Percentiles rank a stretch among this genome's conserved stretches.
Conservation (phyloP, 1,140 invertebrate genomes). For the Caerostris darwini region DNA sequence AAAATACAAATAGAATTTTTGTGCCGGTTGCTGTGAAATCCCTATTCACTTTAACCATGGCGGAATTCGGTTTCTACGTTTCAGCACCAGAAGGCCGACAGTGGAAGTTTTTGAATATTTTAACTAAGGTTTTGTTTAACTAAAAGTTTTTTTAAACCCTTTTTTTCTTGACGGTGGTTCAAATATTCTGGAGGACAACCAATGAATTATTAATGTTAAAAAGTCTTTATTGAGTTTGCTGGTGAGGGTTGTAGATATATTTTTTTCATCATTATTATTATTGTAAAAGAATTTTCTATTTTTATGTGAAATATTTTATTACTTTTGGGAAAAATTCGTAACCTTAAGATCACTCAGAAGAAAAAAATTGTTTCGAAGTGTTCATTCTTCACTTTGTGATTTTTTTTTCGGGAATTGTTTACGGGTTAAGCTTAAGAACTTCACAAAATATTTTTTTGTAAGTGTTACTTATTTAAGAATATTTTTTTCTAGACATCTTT, state of each 20-base stretch:
- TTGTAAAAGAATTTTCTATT: neutral
- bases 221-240: neutral
- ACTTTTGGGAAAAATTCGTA: neutral
- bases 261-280: neutral
- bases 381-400: too few species aligned
- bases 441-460: too few species aligned
- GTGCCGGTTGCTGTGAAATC: neutral
- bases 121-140: neutral
- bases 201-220: neutral
- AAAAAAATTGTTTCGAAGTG: too few species aligned
- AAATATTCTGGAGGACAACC: neutral
- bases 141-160: neutral
- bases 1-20: neutral
- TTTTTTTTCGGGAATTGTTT: too few species aligned
- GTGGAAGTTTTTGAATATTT: conserved; percentile 1
- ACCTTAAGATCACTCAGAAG: neutral
- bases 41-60: too few species aligned
- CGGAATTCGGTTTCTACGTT: neutral
- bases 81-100: neutral
- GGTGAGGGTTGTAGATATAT: neutral
- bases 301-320: neutral
- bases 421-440: too few species aligned
- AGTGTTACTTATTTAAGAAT: too few species aligned
- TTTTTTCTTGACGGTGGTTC: neutral
- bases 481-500: too few species aligned